Percentiles rank a stretch among this genome's conserved stretches.
These are phyloP conservation scores for Mobula birostris DNA, from an alignment of 2,113 vertebrate species.

Conservation along the genomic window DNA sequence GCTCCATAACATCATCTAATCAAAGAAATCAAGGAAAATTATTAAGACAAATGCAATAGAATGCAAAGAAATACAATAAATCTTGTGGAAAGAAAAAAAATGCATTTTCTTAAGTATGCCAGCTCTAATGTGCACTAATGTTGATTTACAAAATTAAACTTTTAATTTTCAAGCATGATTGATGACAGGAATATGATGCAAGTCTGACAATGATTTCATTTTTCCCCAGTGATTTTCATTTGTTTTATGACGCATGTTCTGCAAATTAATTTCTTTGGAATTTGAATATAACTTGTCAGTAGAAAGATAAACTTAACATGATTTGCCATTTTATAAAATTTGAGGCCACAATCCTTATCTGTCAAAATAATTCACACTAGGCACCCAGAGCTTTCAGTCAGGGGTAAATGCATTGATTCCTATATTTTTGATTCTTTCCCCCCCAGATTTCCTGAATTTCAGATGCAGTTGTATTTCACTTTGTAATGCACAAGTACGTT, in stretches of 20 bases:
- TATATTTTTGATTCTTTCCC: background rate
- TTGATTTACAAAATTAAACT: background rate
- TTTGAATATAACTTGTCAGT: background rate
- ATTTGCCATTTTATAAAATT: background rate
- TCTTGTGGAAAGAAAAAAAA: background rate
- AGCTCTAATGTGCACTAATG: background rate
- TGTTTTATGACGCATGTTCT: background rate
- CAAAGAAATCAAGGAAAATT: slow-evolving; percentile 40
- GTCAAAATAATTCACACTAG: background rate
- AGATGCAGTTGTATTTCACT: background rate
- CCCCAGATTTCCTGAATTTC: background rate
- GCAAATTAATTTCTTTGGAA: background rate
- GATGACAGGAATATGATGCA: background rate
- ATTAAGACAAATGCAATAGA: background rate
- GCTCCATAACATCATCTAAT: slow-evolving; percentile 81
- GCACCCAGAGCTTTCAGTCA: background rate
- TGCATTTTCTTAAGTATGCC: background rate
- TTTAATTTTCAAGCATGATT: background rate
- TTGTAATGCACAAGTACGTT: background rate
- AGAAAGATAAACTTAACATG: background rate
- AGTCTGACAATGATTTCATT: background rate
- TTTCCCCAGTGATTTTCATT: background rate
- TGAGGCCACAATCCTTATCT: background rate
- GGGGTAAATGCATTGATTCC: background rate
- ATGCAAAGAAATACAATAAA: slow-evolving; percentile 5